phyloP scores from a whole-genome alignment of 1,140 invertebrate species.

The Coenobita brevimanus region DNA sequence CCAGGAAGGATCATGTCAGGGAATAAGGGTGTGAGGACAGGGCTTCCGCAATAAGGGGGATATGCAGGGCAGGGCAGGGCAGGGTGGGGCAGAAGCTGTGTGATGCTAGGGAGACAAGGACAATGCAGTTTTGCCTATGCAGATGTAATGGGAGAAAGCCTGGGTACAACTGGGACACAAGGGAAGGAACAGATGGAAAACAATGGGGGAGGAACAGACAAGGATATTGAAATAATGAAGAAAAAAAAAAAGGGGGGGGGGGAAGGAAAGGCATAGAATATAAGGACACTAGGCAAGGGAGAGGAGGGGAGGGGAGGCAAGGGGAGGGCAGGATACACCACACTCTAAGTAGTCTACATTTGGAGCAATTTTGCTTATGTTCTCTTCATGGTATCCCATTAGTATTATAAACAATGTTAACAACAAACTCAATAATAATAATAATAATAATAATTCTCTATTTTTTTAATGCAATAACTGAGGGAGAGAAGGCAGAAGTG shows the following conservation, averaged over 20 bases:
- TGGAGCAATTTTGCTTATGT: conserved; percentile 59
- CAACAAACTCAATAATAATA: conserved; percentile 34
- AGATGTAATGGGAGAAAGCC: too few relatives aligned
- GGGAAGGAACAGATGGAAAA: conserved; percentile 6
- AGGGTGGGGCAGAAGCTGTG: too few relatives aligned
- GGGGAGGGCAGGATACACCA: conserved; percentile 48
- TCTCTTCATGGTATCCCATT: conserved; percentile 55
- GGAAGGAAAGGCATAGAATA: not conserved
- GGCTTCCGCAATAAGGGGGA: too few relatives aligned
- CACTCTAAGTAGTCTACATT: conserved; percentile 60
- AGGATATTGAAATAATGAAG: not conserved
- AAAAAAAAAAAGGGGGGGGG: too few relatives aligned
- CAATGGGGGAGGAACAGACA: conserved; percentile 16
- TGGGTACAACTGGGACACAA: too few relatives aligned
- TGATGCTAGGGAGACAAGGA: too few relatives aligned
- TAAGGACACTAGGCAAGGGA: too few relatives aligned
- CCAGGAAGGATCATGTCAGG: conserved; percentile 2
- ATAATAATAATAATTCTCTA: conserved; percentile 11
- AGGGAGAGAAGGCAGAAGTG: conserved; percentile 30
- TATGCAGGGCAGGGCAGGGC: too few relatives aligned
- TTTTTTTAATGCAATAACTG: conserved; percentile 37
- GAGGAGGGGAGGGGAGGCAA: not conserved
- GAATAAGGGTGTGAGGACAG: not conserved
- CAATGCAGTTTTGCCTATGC: too few relatives aligned
- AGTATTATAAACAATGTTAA: conserved; percentile 40